Percentiles rank a stretch among this genome's conserved stretches.
phyloP scores from a whole-genome alignment of 2,113 vertebrate genomes.

The Panthera tigris region DNA sequence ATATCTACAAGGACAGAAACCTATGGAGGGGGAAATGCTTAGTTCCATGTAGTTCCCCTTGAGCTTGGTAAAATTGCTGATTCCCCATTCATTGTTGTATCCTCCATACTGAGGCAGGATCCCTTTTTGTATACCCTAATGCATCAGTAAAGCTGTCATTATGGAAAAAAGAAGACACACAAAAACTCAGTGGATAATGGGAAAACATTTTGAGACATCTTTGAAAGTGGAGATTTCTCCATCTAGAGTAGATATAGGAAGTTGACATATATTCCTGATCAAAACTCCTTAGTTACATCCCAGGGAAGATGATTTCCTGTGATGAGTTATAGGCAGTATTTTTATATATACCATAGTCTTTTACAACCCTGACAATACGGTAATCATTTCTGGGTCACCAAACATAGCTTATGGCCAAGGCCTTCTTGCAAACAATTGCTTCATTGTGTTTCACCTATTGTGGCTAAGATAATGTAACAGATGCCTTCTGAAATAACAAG shows the following conservation, averaged over 20 bases:
- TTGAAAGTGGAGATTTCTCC: neutral
- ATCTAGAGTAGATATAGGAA: neutral
- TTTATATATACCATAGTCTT: neutral
- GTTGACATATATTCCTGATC: constrained; percentile 37
- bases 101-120: neutral
- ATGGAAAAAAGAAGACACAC: neutral
- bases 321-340: neutral
- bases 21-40: neutral
- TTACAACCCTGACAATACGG: neutral
- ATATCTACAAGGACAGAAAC: neutral
- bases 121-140: neutral
- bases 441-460: neutral
- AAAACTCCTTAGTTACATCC: neutral
- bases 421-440: neutral
- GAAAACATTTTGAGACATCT: neutral
- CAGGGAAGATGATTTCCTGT: neutral
- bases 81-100: neutral
- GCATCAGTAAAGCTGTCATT: neutral
- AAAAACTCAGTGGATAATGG: neutral
- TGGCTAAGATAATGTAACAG: constrained; percentile 48
- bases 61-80: neutral
- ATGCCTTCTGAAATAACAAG: constrained; percentile 16
- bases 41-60: neutral
- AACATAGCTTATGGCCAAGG: neutral
- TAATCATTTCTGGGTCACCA: constrained; percentile 46